Base-by-base conservation (phyloP, 2,888 invertebrate genomes). In the Erebia palarica region DNA sequence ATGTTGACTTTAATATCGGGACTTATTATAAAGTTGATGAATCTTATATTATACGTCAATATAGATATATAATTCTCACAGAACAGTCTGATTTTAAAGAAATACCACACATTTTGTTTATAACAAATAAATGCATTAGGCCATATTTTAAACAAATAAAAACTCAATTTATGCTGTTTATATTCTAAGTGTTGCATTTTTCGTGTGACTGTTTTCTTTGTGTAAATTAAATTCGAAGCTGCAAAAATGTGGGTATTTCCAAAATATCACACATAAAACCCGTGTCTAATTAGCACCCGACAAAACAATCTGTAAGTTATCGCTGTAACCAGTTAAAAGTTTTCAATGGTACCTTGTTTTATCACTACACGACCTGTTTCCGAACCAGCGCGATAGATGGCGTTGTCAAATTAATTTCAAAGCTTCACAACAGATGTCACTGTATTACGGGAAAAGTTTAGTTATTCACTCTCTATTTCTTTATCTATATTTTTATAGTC, bases 291-390 rank as follows among this genome's bases (percentile, higher is more conserved):
- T 86, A 86, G 86, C 86, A 86, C 85, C 86, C 82, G 83, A 83
- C 80, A 81, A 78, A 78, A 82, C 80, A 47, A 75, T 76, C 77
- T 77, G 77, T 78, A 79, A 36, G 44, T 61, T 79, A 79, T 69
- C 73, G 67, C 70, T 72, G 73, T 69, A 49, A 74, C 75, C 73
- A 65, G 68, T 70, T 16, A 47, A 47, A 60, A 76, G 74, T 75
- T 75, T 75, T 73, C 77, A 77, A 77, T 77, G 79, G 78, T 81
- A 76, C 80, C 76, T 76, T 79, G 78, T 82, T 78, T 79, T 86
- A 86, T 87, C 87, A 89, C 90, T 90, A 89, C 88, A 86, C 88
- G 85, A 82, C 84, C 80, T 79, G 79, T 76, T 82, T 81, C 80
- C 70, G 77, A 78, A 75, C 79, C 78, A 79, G 78, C 78, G 79